Conservation (phyloP, 2,797 vertebrate genomes). For the Scarus forsteni region DNA sequence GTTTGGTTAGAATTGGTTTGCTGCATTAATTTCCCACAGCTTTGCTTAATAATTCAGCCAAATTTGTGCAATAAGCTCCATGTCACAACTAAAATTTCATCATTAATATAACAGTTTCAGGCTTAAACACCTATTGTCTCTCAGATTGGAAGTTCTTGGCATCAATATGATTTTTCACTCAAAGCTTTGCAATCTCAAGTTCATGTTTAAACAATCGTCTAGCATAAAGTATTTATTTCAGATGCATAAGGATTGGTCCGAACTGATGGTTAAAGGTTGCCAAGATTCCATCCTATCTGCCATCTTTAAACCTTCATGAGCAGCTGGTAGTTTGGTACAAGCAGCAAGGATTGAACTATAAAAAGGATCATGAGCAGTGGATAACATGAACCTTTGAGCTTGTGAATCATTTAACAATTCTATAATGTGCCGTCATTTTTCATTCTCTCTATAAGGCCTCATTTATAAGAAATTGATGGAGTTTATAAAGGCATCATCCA, state of each 20-base stretch:
- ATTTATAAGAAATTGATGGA: constrained; percentile 37
- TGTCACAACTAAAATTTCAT: constrained; percentile 9
- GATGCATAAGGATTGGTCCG: constrained; percentile 61
- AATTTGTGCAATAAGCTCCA: constrained; percentile 10
- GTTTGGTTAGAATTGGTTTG: background rate
- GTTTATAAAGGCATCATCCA: constrained; percentile 2
- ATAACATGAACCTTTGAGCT: constrained; percentile 20
- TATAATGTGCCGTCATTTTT: constrained; percentile 51
- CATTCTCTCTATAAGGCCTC: constrained; percentile 39
- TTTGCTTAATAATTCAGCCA: background rate
- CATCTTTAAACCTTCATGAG: constrained; percentile 24
- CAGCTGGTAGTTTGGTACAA: constrained; percentile 26
- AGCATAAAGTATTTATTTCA: constrained; percentile 82
- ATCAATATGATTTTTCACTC: constrained; percentile 72
- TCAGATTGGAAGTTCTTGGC: constrained; percentile 38
- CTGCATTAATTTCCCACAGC: constrained; percentile 11
- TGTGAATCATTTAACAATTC: constrained; percentile 68
- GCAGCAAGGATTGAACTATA: constrained; percentile 31
- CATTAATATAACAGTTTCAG: constrained; percentile 20
- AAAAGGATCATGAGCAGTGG: constrained; percentile 40
- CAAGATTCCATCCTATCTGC: constrained; percentile 54
- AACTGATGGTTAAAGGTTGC: constrained; percentile 70
- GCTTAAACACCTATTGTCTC: constrained; percentile 31
- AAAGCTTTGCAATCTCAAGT: constrained; percentile 72
- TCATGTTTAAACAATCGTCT: constrained; percentile 83